phyloP scores from a whole-genome alignment of 2,888 invertebrate genomes.

The Lasioglossum calceatum region DNA sequence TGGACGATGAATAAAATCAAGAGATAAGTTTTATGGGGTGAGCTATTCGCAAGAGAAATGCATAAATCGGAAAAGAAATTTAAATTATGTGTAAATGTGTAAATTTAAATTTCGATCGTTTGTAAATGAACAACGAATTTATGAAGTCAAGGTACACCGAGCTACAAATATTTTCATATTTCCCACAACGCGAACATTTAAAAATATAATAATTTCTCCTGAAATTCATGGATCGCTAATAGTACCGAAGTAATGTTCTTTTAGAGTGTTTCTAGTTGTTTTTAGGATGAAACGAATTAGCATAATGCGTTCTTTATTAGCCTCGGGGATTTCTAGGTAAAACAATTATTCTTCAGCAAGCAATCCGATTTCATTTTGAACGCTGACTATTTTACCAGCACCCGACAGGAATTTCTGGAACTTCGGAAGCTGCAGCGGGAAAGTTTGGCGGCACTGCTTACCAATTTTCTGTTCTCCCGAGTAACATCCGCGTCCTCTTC shows the following conservation, averaged over 20 bases:
- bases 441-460: slow-evolving; percentile 26
- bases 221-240: neutral
- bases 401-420: slow-evolving; percentile 37
- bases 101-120: too few relatives aligned
- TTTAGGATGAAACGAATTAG: neutral
- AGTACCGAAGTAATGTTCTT: neutral
- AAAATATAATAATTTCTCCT: neutral
- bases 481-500: neutral
- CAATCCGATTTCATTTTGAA: slow-evolving; percentile 29
- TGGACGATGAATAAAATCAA: neutral
- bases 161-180: neutral
- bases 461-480: slow-evolving; percentile 26
- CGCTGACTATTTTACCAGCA: slow-evolving; percentile 32
- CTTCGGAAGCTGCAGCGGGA: slow-evolving; percentile 17
- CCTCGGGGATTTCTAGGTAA: neutral
- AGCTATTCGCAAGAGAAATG: neutral
- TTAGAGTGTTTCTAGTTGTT: neutral
- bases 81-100: neutral
- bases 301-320: neutral
- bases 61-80: neutral
- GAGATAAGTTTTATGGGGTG: neutral
- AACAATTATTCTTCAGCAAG: neutral
- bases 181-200: neutral
- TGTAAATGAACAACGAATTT: too few relatives aligned
- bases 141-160: neutral